A percentile compares a stretch with the other conserved stretches of the same genome.
phyloP scores from a whole-genome alignment of 23 tunicate species.

The Trididemnum clinides region DNA sequence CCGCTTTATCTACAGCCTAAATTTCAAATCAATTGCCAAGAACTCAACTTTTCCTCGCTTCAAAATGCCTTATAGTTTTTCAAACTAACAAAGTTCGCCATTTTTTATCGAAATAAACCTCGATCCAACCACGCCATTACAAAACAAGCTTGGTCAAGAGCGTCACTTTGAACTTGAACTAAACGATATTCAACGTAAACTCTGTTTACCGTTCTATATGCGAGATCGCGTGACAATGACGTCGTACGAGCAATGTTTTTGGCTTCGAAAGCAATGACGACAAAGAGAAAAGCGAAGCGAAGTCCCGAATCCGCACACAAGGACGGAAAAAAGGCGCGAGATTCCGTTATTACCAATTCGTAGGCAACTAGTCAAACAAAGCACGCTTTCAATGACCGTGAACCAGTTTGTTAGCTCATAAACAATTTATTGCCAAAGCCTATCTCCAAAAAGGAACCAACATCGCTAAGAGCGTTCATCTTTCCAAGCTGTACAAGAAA shows the following conservation, averaged over 20 bases:
- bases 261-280: not conserved
- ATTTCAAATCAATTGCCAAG: too few relatives aligned
- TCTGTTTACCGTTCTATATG: not conserved
- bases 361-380: constrained; percentile 3
- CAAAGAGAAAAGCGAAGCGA: too few relatives aligned
- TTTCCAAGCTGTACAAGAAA: too few relatives aligned
- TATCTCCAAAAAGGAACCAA: too few relatives aligned
- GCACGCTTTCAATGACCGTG: constrained; percentile 6
- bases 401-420: constrained; percentile 2
- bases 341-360: not conserved
- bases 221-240: constrained; percentile 70
- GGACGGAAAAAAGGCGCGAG: constrained; percentile 15
- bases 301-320: not conserved
- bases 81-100: too few relatives aligned
- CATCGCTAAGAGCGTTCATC: too few relatives aligned
- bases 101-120: too few relatives aligned
- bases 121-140: too few relatives aligned
- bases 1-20: too few relatives aligned
- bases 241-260: constrained; percentile 17
- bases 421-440: not conserved
- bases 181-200: not conserved
- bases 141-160: not conserved
- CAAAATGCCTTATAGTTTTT: too few relatives aligned
- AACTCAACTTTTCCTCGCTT: too few relatives aligned
- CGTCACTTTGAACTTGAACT: not conserved